Evolutionary conservation across 2,797 vertebrate species (phyloP).

Genomic region (Basileuterus tristriatus): DNA sequence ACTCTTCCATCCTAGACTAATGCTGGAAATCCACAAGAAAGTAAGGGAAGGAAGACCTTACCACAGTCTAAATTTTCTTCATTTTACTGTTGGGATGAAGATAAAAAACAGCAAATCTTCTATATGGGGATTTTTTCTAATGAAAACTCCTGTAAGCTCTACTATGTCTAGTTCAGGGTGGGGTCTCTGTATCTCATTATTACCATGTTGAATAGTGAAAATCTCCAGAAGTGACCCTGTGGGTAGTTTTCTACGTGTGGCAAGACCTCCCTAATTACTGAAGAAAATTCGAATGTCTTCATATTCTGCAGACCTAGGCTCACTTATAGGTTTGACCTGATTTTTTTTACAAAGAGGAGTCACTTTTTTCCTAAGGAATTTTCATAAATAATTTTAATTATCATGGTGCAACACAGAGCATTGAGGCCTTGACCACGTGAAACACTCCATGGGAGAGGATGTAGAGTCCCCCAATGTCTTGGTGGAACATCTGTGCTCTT

Average conservation of each 20-base stretch:
- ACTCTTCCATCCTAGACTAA: background rate
- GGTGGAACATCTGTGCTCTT: background rate
- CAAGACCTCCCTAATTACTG: background rate
- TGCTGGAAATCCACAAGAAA: background rate
- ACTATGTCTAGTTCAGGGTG: background rate
- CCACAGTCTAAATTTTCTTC: background rate
- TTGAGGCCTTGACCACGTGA: background rate
- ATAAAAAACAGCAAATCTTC: background rate
- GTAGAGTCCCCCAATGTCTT: background rate
- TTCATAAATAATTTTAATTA: background rate
- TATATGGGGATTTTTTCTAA: background rate
- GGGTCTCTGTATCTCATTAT: background rate
- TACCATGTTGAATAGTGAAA: background rate
- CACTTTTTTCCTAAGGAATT: background rate
- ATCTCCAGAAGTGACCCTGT: background rate
- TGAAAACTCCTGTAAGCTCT: background rate
- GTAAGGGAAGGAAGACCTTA: background rate
- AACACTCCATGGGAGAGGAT: background rate
- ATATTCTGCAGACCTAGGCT: background rate
- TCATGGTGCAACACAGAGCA: background rate
- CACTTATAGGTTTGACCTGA: background rate
- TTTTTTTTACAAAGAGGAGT: background rate
- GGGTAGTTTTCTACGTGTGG: background rate
- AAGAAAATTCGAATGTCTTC: background rate
- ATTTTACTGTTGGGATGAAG: background rate